Evolutionary conservation across 2,888 invertebrate species (phyloP).

Genomic region (Lamellibrachia satsuma): DNA sequence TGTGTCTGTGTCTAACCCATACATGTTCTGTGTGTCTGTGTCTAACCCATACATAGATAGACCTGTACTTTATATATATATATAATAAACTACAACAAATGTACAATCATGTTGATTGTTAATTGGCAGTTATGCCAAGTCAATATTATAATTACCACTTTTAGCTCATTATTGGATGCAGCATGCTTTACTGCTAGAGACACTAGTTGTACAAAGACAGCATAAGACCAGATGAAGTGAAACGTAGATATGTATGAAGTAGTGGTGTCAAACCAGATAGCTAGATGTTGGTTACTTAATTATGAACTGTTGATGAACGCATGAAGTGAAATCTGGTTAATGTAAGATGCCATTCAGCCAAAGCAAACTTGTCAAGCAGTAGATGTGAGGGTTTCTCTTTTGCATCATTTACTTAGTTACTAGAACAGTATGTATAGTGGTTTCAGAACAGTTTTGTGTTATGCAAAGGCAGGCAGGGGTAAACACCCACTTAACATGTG

Average conservation of each 20-base stretch:
- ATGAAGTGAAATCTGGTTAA: neutral
- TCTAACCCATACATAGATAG: no score
- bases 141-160: no score
- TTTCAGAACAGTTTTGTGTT: neutral
- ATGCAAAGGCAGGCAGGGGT: conserved; percentile 3
- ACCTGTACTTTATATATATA: no score
- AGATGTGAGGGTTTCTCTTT: neutral
- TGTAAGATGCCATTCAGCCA: neutral
- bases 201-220: no score
- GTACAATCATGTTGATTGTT: no score
- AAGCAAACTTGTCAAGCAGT: neutral
- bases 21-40: no score
- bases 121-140: no score
- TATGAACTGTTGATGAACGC: neutral
- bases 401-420: neutral
- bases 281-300: neutral
- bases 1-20: no score
- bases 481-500: conserved; percentile 8
- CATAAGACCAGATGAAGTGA: no score
- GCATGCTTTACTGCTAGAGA: no score
- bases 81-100: no score
- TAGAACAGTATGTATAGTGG: neutral
- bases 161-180: no score
- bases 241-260: neutral
- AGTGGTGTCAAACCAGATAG: neutral